Percentiles rank a stretch among this genome's conserved stretches.
phyloP scores from a whole-genome alignment of 1,140 invertebrate species.

The Samia ricini region DNA sequence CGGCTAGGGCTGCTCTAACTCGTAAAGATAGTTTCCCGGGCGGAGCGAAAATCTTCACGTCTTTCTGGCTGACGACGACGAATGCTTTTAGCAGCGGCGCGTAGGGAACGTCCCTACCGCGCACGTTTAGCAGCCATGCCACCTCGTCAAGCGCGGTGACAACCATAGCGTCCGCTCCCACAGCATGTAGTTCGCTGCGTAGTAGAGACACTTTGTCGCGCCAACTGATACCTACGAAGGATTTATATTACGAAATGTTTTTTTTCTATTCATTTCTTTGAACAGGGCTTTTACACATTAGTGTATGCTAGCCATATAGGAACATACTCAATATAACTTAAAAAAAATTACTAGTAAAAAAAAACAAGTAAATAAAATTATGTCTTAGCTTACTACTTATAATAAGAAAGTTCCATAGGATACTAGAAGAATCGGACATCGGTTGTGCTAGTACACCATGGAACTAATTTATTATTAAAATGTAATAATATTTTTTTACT shows the following conservation, averaged over 20 bases:
- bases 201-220: constrained; percentile 85
- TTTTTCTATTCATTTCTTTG: background rate
- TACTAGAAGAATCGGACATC: no score
- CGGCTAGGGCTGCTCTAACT: constrained; percentile 76
- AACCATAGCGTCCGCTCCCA: constrained; percentile 87
- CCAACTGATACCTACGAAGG: constrained; percentile 81
- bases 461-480: no score
- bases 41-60: constrained; percentile 82
- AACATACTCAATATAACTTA: background rate
- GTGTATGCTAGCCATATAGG: no score
- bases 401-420: no score
- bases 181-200: constrained; percentile 81
- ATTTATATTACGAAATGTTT: background rate
- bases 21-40: constrained; percentile 78
- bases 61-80: constrained; percentile 82
- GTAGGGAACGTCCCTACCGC: constrained; percentile 92
- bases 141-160: constrained; percentile 95
- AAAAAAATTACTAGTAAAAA: background rate
- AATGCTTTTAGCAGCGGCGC: constrained; percentile 92
- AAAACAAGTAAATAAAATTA: no score
- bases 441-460: no score
- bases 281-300: no score
- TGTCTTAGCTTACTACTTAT: no score
- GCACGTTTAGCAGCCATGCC: constrained; percentile 96
- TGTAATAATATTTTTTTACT: no score